These are phyloP conservation scores for Cyphomyrmex costatus DNA, from an alignment of 1,140 invertebrate species.

Conservation along the genomic window DNA sequence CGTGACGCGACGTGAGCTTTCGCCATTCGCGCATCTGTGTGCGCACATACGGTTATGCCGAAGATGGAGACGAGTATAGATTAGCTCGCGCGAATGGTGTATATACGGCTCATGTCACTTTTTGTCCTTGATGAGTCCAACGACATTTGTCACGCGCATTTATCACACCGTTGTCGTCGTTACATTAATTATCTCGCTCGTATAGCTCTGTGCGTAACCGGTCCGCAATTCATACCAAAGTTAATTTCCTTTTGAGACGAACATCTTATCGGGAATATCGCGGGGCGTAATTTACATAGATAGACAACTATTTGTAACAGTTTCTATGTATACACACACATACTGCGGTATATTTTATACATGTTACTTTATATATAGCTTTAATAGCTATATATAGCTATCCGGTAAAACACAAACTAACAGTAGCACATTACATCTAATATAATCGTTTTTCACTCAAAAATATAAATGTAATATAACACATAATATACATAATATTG, in stretches of 20 bases:
- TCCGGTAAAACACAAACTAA: no score
- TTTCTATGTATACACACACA: neutral
- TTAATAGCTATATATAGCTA: neutral
- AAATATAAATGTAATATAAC: no score
- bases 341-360: neutral
- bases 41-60: neutral
- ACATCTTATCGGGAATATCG: constrained; percentile 25
- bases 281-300: neutral
- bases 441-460: no score
- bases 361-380: neutral
- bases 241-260: constrained; percentile 33
- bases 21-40: neutral
- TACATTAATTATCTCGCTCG: constrained; percentile 45
- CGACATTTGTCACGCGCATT: constrained; percentile 47
- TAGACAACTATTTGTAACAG: constrained; percentile 20
- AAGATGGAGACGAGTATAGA: constrained; percentile 30
- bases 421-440: no score
- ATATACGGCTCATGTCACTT: constrained; percentile 32
- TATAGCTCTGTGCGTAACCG: neutral
- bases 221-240: constrained; percentile 8
- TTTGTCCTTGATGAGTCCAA: constrained; percentile 59
- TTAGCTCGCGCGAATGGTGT: neutral
- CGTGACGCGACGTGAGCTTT: constrained; percentile 51
- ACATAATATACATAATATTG: no score
- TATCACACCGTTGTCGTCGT: constrained; percentile 54